phyloP scores from a whole-genome alignment of 2,888 invertebrate genomes.

The Lordiphosa fenestrarum region DNA sequence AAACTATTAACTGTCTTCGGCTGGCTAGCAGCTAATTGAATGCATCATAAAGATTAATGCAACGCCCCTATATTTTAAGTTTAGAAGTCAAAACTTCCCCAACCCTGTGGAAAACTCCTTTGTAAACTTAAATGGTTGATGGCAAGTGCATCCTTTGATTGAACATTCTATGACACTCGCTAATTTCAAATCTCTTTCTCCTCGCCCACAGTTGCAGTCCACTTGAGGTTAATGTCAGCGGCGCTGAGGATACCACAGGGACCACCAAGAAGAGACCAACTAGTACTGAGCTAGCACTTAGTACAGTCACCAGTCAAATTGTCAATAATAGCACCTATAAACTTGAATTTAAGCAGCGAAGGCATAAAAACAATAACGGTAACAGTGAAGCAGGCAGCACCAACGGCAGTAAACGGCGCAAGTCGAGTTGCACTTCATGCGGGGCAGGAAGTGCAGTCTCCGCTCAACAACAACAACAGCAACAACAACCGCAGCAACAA shows the following conservation, averaged over 20 bases:
- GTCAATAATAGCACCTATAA: constrained; percentile 63
- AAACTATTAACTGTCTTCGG: too few relatives aligned
- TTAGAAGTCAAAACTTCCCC: too few relatives aligned
- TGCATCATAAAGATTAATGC: too few relatives aligned
- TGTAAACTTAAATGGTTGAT: constrained; percentile 24
- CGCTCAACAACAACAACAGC: too few relatives aligned
- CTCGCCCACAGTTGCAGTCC: constrained; percentile 42
- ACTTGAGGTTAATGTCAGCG: constrained; percentile 37
- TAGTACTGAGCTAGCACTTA: constrained; percentile 62
- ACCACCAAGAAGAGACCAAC: constrained; percentile 44
- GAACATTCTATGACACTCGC: neutral
- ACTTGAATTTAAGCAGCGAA: constrained; percentile 67
- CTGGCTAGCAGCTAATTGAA: too few relatives aligned
- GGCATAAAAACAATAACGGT: constrained; percentile 61
- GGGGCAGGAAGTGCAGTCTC: constrained; percentile 23
- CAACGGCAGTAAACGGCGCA: constrained; percentile 51
- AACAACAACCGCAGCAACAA: constrained; percentile 1
- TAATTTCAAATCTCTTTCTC: neutral
- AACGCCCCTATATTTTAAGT: too few relatives aligned
- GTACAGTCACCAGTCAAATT: constrained; percentile 63
- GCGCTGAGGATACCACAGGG: constrained; percentile 40
- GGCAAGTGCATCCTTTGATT: constrained; percentile 7
- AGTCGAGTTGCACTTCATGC: constrained; percentile 62
- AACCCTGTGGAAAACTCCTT: neutral
- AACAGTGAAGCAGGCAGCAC: constrained; percentile 16